Base-by-base conservation (phyloP, 2,888 invertebrate species). In the Melanostoma scalare region DNA sequence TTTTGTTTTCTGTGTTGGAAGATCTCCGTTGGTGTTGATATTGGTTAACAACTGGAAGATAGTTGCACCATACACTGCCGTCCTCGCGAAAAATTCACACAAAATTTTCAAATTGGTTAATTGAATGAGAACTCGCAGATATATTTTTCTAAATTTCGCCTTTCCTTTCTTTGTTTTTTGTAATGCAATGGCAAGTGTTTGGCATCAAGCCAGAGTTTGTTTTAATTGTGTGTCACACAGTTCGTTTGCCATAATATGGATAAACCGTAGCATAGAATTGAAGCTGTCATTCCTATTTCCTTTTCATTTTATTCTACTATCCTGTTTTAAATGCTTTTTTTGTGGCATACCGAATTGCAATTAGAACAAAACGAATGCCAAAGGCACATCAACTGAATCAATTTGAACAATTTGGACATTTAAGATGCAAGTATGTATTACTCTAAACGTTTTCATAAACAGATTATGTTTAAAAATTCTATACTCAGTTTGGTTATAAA, bases 191-290 rank as follows among this genome's bases (percentile, higher is more conserved):
- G 4, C 6, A 36, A 68, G 20, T 68, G 48, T 74, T 63, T 79
- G 79, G 73, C 79, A 58, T 20, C 42, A 20, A 3, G 53, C 79
- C 79, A 79, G 48, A 71, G 20, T 56, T 31, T 50, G 31, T 30
- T 74, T 44, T 61, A 68, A 61, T 63, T 61, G 56, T 48, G 60
- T 53, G 72, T 67, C 72, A 73, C 67, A 78, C 42, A 60, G 53
- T 55, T 72, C 42, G 48, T 35, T 67, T 73, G 35, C 53, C 50
- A 46, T 53, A 53, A 61, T 60, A 67, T 67, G 72, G 67, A 55
- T 73, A 48, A 78, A 52, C 58, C 38, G 6, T 36, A 56, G 33
- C 38, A 58, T 60, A 30, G 53, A 78, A 53, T 52, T 60, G 58
- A 55, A 71, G 33, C 60, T 60, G 52, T 33, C 46, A 44, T 67